Evolutionary conservation across 1,140 invertebrate genomes (phyloP).

Genomic region (Ladona fulva): DNA sequence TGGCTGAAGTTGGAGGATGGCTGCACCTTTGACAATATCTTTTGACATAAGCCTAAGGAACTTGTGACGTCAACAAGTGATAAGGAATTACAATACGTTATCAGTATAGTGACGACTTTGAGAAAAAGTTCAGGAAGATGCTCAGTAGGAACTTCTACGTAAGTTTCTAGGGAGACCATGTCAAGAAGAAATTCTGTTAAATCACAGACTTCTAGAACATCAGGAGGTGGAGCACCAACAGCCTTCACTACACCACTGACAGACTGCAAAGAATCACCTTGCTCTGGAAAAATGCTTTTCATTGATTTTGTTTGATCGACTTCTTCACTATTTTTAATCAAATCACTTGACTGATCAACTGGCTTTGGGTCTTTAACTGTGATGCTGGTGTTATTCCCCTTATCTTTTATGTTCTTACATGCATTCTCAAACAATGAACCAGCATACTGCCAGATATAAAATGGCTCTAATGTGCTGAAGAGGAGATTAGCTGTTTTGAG

Average conservation of each 20-base stretch:
- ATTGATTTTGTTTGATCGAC: not conserved
- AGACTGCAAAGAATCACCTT: too few species aligned
- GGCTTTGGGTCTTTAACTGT: not conserved
- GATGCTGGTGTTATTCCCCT: not conserved
- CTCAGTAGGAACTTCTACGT: constrained; percentile 67
- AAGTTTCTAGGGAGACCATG: constrained; percentile 69
- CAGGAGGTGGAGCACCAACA: constrained; percentile 29
- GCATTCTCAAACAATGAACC: constrained; percentile 58
- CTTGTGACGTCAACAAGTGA: constrained; percentile 52
- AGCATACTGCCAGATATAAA: constrained; percentile 80
- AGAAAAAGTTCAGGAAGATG: constrained; percentile 65
- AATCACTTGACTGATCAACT: not conserved
- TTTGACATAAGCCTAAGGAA: constrained; percentile 58
- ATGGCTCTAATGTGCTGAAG: constrained; percentile 74
- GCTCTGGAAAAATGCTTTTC: not conserved
- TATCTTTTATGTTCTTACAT: constrained; percentile 34
- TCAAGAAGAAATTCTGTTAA: constrained; percentile 72
- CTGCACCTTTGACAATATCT: constrained; percentile 68
- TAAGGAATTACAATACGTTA: constrained; percentile 46
- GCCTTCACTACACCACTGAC: constrained; percentile 19
- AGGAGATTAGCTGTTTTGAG: constrained; percentile 78
- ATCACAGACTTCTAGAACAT: constrained; percentile 46
- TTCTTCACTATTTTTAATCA: not conserved
- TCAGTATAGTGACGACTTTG: constrained; percentile 52
- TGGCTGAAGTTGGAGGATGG: constrained; percentile 38